Conservation (phyloP, 2,888 invertebrate genomes). For the Orthosia cruda region DNA sequence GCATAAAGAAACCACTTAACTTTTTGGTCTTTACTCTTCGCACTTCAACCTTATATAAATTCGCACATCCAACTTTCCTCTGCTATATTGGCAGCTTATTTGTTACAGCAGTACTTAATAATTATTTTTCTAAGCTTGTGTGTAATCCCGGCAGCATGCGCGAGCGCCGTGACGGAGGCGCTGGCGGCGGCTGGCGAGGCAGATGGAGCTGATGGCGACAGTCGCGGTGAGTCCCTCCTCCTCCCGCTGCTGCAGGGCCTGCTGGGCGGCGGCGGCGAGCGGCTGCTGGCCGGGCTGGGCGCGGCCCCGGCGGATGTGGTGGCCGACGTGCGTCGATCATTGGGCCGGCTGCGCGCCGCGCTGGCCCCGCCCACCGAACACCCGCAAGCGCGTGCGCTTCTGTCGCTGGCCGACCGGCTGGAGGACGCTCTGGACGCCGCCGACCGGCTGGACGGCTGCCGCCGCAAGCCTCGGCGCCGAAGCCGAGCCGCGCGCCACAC, state of each 20-base stretch:
- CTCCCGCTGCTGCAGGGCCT: conserved; percentile 94
- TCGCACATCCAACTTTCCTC: neutral
- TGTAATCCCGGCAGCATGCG: conserved; percentile 82
- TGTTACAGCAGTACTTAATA: neutral
- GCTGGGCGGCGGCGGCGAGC: conserved; percentile 90
- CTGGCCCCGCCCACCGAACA: conserved; percentile 91
- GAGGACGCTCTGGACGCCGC: conserved; percentile 91
- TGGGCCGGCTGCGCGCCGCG: conserved; percentile 94
- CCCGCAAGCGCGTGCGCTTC: conserved; percentile 92
- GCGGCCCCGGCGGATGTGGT: conserved; percentile 93
- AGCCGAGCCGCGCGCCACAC: conserved; percentile 95
- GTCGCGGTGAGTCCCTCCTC: conserved; percentile 95
- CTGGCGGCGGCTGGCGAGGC: conserved; percentile 84
- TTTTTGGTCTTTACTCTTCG: neutral
- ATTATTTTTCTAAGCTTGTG: neutral
- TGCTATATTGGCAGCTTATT: neutral
- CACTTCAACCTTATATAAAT: neutral
- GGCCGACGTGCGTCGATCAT: conserved; percentile 95
- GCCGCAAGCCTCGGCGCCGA: conserved; percentile 90
- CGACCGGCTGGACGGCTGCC: conserved; percentile 85
- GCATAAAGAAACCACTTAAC: conserved; percentile 1
- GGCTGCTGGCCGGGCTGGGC: conserved; percentile 86
- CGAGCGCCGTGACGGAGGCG: conserved; percentile 88
- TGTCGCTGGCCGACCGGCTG: conserved; percentile 94
- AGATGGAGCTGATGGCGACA: conserved; percentile 71